Percentiles rank a stretch among this genome's conserved stretches.
These are phyloP conservation scores for Pseudococcus viburni DNA, from an alignment of 2,888 invertebrate genomes.

Conservation along the genomic window DNA sequence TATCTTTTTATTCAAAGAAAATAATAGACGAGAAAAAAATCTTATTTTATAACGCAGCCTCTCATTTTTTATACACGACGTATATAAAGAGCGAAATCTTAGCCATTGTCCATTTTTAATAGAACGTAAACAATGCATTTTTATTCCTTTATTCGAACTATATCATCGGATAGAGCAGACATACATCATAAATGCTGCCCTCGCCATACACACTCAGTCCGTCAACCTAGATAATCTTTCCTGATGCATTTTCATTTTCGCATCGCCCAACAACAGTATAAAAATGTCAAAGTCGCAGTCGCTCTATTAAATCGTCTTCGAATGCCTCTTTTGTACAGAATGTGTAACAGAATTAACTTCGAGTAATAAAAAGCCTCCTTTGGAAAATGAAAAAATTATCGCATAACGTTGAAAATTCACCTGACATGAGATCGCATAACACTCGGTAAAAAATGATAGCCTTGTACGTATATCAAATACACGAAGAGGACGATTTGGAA, in stretches of 20 bases:
- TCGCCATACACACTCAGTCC: background rate
- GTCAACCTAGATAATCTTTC: conserved; percentile 37
- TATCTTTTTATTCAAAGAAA: conserved; percentile 58
- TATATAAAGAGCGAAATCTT: conserved; percentile 44
- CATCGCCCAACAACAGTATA: conserved; percentile 13
- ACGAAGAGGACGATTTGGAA: background rate
- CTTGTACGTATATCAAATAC: background rate
- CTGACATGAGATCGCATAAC: conserved; percentile 10
- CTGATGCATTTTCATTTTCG: background rate
- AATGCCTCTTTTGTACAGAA: background rate
- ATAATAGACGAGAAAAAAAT: conserved; percentile 57
- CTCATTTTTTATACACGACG: conserved; percentile 29
- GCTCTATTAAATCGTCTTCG: conserved; percentile 52
- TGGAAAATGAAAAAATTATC: conserved; percentile 2
- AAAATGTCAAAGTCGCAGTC: conserved; percentile 42
- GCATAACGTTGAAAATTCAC: background rate
- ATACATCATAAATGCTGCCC: background rate
- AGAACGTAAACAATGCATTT: conserved; percentile 64
- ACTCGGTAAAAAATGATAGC: background rate
- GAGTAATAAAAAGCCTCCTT: background rate
- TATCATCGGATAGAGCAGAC: background rate
- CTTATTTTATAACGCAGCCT: conserved; percentile 51
- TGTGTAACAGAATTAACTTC: background rate
- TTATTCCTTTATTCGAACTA: conserved; percentile 44
- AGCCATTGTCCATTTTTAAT: conserved; percentile 65